Conservation (phyloP, 1,140 invertebrate species). For the Tetramorium simillimum region DNA sequence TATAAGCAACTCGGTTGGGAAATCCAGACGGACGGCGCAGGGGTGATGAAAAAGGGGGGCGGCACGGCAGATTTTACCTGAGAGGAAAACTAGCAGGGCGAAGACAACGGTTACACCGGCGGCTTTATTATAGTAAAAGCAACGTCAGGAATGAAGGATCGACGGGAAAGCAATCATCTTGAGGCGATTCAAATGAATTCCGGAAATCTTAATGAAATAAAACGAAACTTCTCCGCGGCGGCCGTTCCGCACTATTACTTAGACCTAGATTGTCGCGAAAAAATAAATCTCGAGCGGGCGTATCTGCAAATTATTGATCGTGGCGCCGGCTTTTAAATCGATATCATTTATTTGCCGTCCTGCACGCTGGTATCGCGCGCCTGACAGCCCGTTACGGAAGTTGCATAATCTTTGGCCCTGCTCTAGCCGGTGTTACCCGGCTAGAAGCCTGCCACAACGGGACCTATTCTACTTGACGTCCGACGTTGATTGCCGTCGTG, state of each 20-base stretch:
- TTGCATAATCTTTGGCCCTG: constrained; percentile 17
- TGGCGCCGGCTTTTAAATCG: constrained; percentile 11
- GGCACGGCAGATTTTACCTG: not conserved
- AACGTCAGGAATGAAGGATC: not conserved
- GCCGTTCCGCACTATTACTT: not conserved
- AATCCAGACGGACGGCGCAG: not conserved
- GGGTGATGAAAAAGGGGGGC: not conserved
- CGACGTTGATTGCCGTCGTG: constrained; percentile 44
- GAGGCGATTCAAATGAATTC: not conserved
- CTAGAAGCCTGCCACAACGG: constrained; percentile 57
- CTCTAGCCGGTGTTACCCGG: constrained; percentile 28
- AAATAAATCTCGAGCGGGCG: not conserved
- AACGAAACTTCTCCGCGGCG: not conserved
- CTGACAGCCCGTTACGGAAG: constrained; percentile 26
- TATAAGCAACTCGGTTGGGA: constrained; percentile 15
- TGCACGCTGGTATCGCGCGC: not conserved
- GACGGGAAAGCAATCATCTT: not conserved
- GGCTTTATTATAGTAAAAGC: not conserved
- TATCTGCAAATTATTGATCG: constrained; percentile 20
- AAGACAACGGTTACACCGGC: not conserved
- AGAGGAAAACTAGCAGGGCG: not conserved
- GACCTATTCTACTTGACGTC: constrained; percentile 63
- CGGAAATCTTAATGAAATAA: not conserved
- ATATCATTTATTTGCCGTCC: not conserved
- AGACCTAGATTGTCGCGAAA: not conserved